Evolutionary conservation across 2,797 vertebrate species (phyloP).

Genomic region (Enteromius unitaeniatus): DNA sequence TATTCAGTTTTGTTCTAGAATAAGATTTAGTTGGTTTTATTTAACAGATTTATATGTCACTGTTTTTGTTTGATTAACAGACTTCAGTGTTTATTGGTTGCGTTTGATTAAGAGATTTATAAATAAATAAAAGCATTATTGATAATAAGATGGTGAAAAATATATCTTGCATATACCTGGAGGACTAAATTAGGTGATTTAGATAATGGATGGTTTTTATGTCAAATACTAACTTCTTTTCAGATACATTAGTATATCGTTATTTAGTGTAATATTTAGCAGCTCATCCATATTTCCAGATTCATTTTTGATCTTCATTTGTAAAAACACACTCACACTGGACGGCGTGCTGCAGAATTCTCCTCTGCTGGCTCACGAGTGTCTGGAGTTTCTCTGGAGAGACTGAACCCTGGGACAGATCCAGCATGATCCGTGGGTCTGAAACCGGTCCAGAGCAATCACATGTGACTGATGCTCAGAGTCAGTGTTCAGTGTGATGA

Average conservation of each 20-base stretch:
- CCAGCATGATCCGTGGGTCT: constrained; percentile 86
- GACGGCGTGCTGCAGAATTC: constrained; percentile 84
- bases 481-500: neutral
- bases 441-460: constrained; percentile 46
- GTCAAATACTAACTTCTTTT: too few species aligned
- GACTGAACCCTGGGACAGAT: constrained; percentile 83
- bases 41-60: too few species aligned
- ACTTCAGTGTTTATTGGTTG: neutral
- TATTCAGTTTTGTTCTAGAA: neutral
- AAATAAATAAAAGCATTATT: neutral
- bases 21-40: too few species aligned
- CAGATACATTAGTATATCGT: too few species aligned
- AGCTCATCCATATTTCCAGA: too few species aligned
- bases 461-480: neutral
- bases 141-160: neutral
- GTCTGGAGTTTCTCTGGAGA: constrained; percentile 80
- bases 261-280: too few species aligned
- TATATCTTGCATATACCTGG: neutral
- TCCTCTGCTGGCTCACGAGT: constrained; percentile 82
- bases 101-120: neutral
- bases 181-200: neutral
- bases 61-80: too few species aligned
- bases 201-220: neutral
- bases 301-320: too few species aligned
- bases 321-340: constrained; percentile 82